A percentile compares a stretch with the other conserved stretches of the same genome.
These are phyloP conservation scores for Apis florea DNA, from an alignment of 1,140 invertebrate species.

Conservation along the genomic window DNA sequence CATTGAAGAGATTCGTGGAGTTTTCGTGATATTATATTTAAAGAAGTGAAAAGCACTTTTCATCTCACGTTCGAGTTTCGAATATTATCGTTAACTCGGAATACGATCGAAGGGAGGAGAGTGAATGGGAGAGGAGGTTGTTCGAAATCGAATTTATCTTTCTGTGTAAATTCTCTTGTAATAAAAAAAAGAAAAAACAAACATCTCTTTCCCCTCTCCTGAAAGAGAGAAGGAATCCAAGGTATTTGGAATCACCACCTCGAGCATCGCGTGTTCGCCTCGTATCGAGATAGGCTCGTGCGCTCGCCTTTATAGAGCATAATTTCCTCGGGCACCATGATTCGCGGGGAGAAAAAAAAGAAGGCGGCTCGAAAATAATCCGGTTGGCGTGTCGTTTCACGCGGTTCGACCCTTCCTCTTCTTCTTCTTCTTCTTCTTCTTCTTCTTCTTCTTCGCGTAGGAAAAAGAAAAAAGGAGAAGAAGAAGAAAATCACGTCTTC, in stretches of 20 bases:
- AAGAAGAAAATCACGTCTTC: background rate
- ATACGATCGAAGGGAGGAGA: too few species aligned
- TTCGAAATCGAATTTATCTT: background rate
- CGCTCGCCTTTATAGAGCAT: background rate
- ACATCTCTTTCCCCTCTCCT: too few species aligned
- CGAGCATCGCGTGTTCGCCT: slow-evolving; percentile 1
- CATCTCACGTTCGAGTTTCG: too few species aligned
- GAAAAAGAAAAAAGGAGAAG: too few species aligned
- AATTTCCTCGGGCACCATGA: slow-evolving; percentile 7
- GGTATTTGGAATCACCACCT: background rate
- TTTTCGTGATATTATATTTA: too few species aligned
- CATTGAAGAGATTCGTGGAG: too few species aligned
- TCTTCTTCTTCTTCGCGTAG: too few species aligned
- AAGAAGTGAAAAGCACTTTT: too few species aligned
- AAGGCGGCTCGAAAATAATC: background rate
- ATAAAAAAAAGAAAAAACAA: background rate
- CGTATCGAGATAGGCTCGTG: background rate
- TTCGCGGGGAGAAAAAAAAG: background rate
- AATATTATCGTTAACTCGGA: too few species aligned
- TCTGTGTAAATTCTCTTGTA: background rate
- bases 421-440: too few species aligned
- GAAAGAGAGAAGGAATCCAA: background rate
- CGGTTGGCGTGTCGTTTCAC: background rate
- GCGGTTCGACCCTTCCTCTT: background rate
- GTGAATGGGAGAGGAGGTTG: background rate